Evolutionary conservation across 2,797 vertebrate genomes (phyloP), one percentile per base, ranked within the genome.

Genomic region (Leptoclinus maculatus): DNA sequence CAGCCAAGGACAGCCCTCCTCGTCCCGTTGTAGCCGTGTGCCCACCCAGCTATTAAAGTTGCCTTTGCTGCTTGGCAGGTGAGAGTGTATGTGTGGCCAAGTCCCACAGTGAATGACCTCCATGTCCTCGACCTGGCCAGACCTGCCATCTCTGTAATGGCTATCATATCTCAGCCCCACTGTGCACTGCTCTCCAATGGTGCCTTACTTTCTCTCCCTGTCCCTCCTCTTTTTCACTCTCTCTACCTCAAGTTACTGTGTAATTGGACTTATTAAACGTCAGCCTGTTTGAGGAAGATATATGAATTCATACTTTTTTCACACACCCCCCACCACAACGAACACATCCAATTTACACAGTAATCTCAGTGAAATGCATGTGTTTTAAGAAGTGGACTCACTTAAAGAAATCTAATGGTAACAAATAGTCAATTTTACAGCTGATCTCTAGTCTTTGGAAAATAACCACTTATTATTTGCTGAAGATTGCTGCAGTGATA

Each of bases 71-170:
- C 82, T 88, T 92, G 91, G 92, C 89, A 92, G 92, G 85, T 89
- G 85, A 60, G 66, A 77, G 73, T 25, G 74, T 70, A 25, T 84
- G 84, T 89, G 84, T 88, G 83, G 89, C 90, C 90, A 92, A 93
- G 86, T 91, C 89, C 88, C 89, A 79, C 88, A 78, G 86, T 76
- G 93, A 87, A 78, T 83, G 91, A 94, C 93, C 92, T 87, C 77
- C 65, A 71, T 85, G 90, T 92, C 92, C 89, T 91, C 79, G 70
- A 86, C 83, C 91, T 83, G 88, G 87, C 83, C 80, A 59, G 75
- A 85, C 70, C 89, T 90, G 86, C 88, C 84, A 90, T 82, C 78
- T 74, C 78, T 79, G 79, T 92, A 94, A 92, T 89, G 89, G 87
- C 85, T 82, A 85, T 88, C 87, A 89, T 89, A 90, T 89, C 90